Conservation (phyloP, 1,140 invertebrate genomes). For the Drosophila persimilis region DNA sequence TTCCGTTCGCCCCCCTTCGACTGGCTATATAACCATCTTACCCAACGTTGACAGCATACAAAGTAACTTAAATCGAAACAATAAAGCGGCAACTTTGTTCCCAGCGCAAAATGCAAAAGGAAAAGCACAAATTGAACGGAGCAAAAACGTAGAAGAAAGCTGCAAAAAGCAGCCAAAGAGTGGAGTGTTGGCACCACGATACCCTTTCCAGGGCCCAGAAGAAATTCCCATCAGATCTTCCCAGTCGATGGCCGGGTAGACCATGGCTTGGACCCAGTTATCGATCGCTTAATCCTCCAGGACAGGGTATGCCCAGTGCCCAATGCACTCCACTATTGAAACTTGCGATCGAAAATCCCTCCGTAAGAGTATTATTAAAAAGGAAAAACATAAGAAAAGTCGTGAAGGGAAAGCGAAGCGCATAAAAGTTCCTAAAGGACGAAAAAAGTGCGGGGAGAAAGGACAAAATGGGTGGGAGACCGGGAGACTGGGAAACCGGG, state of each 20-base stretch:
- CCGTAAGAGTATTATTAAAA: slow-evolving; percentile 38
- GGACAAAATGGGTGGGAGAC: slow-evolving; percentile 54
- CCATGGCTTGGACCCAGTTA: too few relatives aligned
- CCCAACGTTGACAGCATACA: slow-evolving; percentile 81
- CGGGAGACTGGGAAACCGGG: slow-evolving; percentile 5
- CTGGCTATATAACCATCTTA: slow-evolving; percentile 54
- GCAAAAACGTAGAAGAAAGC: slow-evolving; percentile 47
- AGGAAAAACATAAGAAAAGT: slow-evolving; percentile 34
- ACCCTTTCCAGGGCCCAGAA: neutral
- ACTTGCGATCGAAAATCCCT: slow-evolving; percentile 36
- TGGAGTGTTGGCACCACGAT: slow-evolving; percentile 6
- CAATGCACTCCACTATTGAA: neutral
- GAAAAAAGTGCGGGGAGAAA: slow-evolving; percentile 20
- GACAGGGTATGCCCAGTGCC: neutral
- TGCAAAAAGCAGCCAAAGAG: slow-evolving; percentile 36
- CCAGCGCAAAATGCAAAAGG: slow-evolving; percentile 63
- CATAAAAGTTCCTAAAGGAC: slow-evolving; percentile 40
- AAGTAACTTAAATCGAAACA: slow-evolving; percentile 83
- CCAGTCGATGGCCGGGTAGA: too few relatives aligned
- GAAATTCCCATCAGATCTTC: neutral
- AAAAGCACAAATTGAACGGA: slow-evolving; percentile 40
- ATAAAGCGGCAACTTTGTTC: slow-evolving; percentile 81
- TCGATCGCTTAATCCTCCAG: too few relatives aligned
- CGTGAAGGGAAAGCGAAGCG: slow-evolving; percentile 11
- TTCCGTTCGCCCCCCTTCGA: slow-evolving; percentile 2